Evolutionary conservation across 2,888 invertebrate species (phyloP), one percentile per base, ranked within the genome.

Genomic region (Gisinianus flammeolus): DNA sequence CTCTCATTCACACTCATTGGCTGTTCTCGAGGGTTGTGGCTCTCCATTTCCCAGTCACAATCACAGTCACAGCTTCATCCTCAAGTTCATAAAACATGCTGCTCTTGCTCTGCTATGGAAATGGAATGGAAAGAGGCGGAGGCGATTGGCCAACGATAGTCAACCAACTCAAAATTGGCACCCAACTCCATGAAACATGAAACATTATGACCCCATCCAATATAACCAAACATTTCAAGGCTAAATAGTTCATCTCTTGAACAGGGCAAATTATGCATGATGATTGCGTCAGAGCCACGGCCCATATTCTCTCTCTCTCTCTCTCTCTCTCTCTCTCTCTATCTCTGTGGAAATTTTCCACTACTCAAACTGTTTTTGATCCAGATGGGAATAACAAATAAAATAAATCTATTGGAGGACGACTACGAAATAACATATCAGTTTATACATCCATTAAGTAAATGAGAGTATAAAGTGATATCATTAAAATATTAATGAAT

Each of bases 201-300:
- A 56, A 12, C 62, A 26, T 31, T 30, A 30, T 30, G 31, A 30
- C 28, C 26, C 62, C 62, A 64, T 64, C 4, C n/a, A 16, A 56
- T n/a, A 56, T 66, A 3, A 12, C 26, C 3, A 10, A 26, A n/a
- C 28, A 64, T 10, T 28, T 66, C 24, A 68, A 68, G 68, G 35
- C n/a, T 44, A 68, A 68, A 68, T 68, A 44, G 22, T 68, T 44
- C 44, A 24, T 24, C 19, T n/a, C 4, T 56, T 4, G 19, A 56
- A 12, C 56, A 66, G 16, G 31, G 19, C 19, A n/a, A 68, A 68
- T n/a, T 56, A 22, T n/a, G n/a, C n/a, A n/a, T n/a, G n/a, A n/a
- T n/a, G n/a, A 64, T 71, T 52, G 64, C 73, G 73, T 74, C 73
- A 74, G 26, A 74, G 58, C 33, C 73, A 74, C 64, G 64, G 58